These are phyloP conservation scores for Thaumetopoea pityocampa DNA, from an alignment of 1,140 invertebrate species.

Conservation along the genomic window DNA sequence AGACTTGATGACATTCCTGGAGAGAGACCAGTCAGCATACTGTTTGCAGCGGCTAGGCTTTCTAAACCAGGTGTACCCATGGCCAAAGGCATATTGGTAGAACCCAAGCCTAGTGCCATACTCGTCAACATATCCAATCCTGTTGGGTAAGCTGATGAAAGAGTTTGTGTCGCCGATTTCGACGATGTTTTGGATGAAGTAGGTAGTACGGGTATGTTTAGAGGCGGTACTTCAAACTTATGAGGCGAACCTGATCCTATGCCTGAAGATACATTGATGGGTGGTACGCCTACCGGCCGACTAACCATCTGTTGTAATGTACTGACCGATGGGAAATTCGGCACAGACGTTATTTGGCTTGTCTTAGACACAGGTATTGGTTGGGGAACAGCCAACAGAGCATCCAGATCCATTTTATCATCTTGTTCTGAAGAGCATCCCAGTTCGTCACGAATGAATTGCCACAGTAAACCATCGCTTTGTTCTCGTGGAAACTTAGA, in stretches of 20 bases:
- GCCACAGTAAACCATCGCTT: constrained; percentile 80
- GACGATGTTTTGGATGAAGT: constrained; percentile 64
- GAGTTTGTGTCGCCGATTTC: constrained; percentile 48
- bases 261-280: constrained; percentile 63
- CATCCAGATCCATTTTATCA: constrained; percentile 74
- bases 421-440: constrained; percentile 75
- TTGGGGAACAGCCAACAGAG: constrained; percentile 75
- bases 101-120: constrained; percentile 68
- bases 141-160: constrained; percentile 56
- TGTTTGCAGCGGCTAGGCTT: constrained; percentile 67
- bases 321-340: constrained; percentile 71
- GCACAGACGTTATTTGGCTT: constrained; percentile 50
- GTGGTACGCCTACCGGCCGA: constrained; percentile 65
- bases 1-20: constrained; percentile 64
- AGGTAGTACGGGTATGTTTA: constrained; percentile 68
- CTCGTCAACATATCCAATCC: constrained; percentile 72
- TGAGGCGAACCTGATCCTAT: constrained; percentile 65
- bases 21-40: constrained; percentile 61
- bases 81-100: constrained; percentile 56
- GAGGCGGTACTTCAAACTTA: constrained; percentile 68
- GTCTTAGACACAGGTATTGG: constrained; percentile 70
- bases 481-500: constrained; percentile 82
- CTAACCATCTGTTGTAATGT: constrained; percentile 73
- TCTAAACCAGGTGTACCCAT: constrained; percentile 54
- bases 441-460: constrained; percentile 77